phyloP scores from a whole-genome alignment of 2,113 vertebrate genomes.

The Dipodomys ordii region DNA sequence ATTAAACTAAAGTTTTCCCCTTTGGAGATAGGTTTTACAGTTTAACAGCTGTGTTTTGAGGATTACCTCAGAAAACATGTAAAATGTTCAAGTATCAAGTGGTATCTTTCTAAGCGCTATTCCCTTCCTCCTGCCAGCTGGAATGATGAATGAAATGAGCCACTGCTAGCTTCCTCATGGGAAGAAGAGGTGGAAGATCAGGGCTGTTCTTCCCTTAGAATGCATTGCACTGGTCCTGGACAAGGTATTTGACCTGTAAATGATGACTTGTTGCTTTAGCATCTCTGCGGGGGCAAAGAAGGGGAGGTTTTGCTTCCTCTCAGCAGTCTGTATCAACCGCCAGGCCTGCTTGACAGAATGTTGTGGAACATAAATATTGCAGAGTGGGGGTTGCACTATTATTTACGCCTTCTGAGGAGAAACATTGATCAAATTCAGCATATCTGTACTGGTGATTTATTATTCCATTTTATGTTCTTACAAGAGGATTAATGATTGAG shows the following conservation, averaged over 20 bases:
- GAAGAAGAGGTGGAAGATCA: conserved; percentile 52
- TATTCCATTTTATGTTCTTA: conserved; percentile 71
- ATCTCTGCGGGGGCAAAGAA: conserved; percentile 26
- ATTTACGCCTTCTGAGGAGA: conserved; percentile 73
- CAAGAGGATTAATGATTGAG: conserved; percentile 76
- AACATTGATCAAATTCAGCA: conserved; percentile 72
- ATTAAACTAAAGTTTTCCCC: neutral
- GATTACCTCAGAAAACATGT: neutral
- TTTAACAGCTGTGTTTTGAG: neutral
- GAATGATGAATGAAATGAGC: conserved; percentile 55
- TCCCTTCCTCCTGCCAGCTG: conserved; percentile 15
- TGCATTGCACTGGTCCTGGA: neutral
- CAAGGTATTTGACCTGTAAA: conserved; percentile 36
- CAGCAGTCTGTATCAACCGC: conserved; percentile 18
- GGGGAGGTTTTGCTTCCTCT: conserved; percentile 41
- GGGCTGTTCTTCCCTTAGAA: conserved; percentile 5
- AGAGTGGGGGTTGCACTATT: conserved; percentile 60
- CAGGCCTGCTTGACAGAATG: conserved; percentile 20
- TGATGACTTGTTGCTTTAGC: conserved; percentile 60
- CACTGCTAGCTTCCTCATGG: conserved; percentile 15
- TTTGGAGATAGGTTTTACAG: neutral
- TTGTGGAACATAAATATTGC: conserved; percentile 44
- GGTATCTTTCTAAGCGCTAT: conserved; percentile 22
- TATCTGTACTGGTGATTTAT: conserved; percentile 72
- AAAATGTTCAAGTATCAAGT: neutral